phyloP scores from a whole-genome alignment of 1,140 invertebrate genomes.

The Drosophila trapezifrons region DNA sequence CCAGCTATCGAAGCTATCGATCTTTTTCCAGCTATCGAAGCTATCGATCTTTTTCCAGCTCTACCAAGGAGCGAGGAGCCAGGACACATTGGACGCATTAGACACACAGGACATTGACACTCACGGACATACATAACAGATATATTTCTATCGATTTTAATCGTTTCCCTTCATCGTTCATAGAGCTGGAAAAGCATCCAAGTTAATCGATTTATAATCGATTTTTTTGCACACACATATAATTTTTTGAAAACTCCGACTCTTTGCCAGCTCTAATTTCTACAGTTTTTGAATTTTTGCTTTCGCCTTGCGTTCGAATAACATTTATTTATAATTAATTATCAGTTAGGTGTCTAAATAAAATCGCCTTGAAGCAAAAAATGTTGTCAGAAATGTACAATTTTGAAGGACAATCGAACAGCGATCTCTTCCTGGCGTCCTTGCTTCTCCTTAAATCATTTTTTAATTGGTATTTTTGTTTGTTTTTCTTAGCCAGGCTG shows the following conservation, averaged over 20 bases:
- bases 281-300: not conserved
- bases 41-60: too few relatives aligned
- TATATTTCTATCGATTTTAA: too few relatives aligned
- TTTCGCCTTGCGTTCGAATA: not conserved
- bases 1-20: too few relatives aligned
- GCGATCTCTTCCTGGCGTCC: not conserved
- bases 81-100: too few relatives aligned
- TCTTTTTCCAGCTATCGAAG: too few relatives aligned
- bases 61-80: too few relatives aligned
- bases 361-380: not conserved
- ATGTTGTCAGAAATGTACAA: conserved; percentile 8
- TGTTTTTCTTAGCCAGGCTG: too few relatives aligned
- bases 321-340: not conserved
- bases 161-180: too few relatives aligned
- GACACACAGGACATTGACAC: not conserved
- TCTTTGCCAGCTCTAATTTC: not conserved
- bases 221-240: not conserved
- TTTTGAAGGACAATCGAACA: not conserved
- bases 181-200: not conserved
- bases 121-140: too few relatives aligned
- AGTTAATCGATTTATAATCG: not conserved
- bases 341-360: not conserved
- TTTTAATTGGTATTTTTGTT: too few relatives aligned
- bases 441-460: too few relatives aligned
- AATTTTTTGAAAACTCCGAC: too few relatives aligned